phyloP scores from a whole-genome alignment of 2,888 invertebrate species.

The Epistrophe grossulariae region DNA sequence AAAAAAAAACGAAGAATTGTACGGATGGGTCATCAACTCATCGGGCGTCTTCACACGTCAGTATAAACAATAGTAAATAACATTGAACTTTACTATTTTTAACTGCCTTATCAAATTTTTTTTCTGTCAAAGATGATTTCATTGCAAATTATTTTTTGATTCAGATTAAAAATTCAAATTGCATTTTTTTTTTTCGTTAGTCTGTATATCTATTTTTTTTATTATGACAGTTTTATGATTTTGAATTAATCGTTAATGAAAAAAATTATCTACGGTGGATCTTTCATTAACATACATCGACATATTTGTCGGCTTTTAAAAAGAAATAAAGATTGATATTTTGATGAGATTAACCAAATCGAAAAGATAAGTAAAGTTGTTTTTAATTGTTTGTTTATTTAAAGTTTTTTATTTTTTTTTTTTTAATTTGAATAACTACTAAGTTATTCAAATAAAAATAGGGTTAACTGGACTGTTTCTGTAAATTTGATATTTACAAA shows the following conservation, averaged over 20 bases:
- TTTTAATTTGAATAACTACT: neutral
- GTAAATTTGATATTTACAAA: too few species aligned
- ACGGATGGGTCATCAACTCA: conserved; percentile 17
- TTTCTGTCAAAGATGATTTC: conserved; percentile 6
- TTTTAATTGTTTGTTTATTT: neutral
- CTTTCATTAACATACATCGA: neutral
- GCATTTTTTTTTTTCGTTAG: neutral
- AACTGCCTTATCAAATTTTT: neutral
- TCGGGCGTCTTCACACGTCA: conserved; percentile 1
- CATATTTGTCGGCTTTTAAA: neutral
- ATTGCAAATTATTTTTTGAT: neutral
- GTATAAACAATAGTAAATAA: neutral
- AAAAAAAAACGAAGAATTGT: neutral
- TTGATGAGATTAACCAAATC: neutral
- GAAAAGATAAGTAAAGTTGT: neutral
- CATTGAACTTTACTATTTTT: neutral
- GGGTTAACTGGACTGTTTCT: neutral
- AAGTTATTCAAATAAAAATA: neutral
- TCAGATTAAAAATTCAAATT: conserved; percentile 2
- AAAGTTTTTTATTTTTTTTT: neutral
- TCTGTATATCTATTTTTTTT: neutral
- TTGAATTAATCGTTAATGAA: neutral
- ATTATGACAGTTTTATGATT: neutral
- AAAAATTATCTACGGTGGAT: neutral
- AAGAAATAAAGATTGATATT: neutral